phyloP scores from a whole-genome alignment of 2,113 vertebrate genomes.

The Jacana jacana region DNA sequence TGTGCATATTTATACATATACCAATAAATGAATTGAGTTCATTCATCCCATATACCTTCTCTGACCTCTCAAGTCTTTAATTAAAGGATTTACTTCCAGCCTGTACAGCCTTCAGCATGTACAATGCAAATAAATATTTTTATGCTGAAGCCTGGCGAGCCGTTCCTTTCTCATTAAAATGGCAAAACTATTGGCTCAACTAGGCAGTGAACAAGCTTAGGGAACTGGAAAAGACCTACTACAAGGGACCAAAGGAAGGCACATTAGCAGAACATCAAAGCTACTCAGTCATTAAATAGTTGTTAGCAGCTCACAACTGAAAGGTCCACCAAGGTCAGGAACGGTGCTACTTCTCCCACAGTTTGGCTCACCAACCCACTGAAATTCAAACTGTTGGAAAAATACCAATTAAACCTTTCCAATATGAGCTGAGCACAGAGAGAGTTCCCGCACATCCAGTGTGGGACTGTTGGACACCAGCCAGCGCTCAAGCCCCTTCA shows the following conservation, averaged over 20 bases:
- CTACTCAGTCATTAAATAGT: background rate
- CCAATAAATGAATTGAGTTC: background rate
- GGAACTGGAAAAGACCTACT: slow-evolving; percentile 15
- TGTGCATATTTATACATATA: background rate
- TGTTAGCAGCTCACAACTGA: background rate
- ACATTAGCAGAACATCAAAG: background rate
- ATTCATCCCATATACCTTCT: background rate
- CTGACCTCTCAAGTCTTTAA: background rate
- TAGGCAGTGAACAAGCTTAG: background rate
- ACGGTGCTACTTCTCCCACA: background rate
- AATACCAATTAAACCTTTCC: fast-evolving
- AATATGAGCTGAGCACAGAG: background rate
- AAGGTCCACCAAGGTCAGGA: background rate
- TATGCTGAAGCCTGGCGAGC: background rate
- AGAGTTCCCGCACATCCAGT: fast-evolving
- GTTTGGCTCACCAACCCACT: background rate
- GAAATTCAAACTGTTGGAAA: background rate
- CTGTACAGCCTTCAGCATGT: too few species aligned
- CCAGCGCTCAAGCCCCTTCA: background rate
- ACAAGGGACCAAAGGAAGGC: background rate
- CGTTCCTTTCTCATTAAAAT: slow-evolving; percentile 42
- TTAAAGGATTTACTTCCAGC: slow-evolving; percentile 38
- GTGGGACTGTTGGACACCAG: fast-evolving
- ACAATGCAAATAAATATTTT: background rate
- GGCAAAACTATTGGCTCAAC: background rate